These are phyloP conservation scores for Nasalis larvatus DNA, from an alignment of 2,113 vertebrate genomes.

Conservation along the genomic window DNA sequence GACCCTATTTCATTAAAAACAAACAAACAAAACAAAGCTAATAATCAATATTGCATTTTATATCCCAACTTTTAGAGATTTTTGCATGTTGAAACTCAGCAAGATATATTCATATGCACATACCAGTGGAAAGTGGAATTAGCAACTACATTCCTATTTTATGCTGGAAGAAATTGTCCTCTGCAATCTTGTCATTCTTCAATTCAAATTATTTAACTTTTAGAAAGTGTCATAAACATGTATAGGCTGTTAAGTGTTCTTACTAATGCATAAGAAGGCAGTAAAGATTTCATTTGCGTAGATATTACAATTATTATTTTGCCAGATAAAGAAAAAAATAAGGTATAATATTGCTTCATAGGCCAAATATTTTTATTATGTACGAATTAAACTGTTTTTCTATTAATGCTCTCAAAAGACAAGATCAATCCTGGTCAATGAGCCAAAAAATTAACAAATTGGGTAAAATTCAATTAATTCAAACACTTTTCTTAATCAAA, in stretches of 20 bases:
- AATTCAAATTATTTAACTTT: slow-evolving; percentile 20
- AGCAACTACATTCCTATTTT: not conserved
- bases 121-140: not conserved
- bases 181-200: not conserved
- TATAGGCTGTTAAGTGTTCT: not conserved
- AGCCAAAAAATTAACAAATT: not conserved
- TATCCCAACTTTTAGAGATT: not conserved
- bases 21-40: not conserved
- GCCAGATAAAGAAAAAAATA: not conserved
- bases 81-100: not conserved
- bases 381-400: not conserved
- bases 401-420: not conserved
- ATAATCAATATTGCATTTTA: not conserved
- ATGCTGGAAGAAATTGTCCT: not conserved
- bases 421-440: not conserved
- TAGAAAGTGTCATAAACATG: slow-evolving; percentile 40
- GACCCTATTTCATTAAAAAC: too few species aligned
- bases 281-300: not conserved
- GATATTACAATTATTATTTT: not conserved
- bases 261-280: not conserved
- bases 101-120: not conserved
- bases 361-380: not conserved
- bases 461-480: not conserved
- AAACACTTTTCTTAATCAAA: not conserved
- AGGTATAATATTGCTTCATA: not conserved